These are phyloP conservation scores for Platycheirus albimanus DNA, from an alignment of 2,888 invertebrate species.

Conservation along the genomic window DNA sequence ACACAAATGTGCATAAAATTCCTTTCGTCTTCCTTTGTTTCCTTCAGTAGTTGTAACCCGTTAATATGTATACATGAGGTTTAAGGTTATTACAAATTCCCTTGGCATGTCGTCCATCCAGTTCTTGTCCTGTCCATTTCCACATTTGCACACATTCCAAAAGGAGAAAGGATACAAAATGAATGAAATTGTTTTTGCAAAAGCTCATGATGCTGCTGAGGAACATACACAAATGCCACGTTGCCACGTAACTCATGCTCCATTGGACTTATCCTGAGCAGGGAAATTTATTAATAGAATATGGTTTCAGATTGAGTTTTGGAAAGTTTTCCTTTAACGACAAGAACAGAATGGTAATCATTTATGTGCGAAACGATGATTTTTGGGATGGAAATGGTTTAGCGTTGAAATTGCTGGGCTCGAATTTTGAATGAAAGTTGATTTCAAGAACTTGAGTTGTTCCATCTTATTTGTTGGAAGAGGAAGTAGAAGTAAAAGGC, in stretches of 20 bases:
- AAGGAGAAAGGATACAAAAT: not conserved
- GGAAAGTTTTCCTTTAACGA: not conserved
- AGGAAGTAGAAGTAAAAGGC: too few relatives aligned
- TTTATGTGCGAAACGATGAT: too few relatives aligned
- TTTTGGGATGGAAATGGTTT: too few relatives aligned
- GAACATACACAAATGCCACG: not conserved
- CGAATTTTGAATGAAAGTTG: too few relatives aligned
- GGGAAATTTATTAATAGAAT: not conserved
- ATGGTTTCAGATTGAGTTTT: not conserved
- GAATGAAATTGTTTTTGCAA: not conserved
- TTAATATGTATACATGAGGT: not conserved
- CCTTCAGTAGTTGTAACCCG: not conserved
- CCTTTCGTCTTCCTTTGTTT: not conserved
- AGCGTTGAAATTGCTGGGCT: too few relatives aligned
- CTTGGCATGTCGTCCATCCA: slow-evolving; percentile 19
- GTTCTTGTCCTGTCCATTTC: not conserved
- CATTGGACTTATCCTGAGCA: slow-evolving; percentile 8
- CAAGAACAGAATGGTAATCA: not conserved
- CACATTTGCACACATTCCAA: not conserved
- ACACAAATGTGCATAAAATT: slow-evolving; percentile 52
- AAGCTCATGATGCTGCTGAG: slow-evolving; percentile 13
- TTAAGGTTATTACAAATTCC: slow-evolving; percentile 36
- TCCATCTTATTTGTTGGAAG: too few relatives aligned
- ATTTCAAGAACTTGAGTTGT: too few relatives aligned
- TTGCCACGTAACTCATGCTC: slow-evolving; percentile 30